These are phyloP conservation scores for Canis aureus DNA, from an alignment of 2,113 vertebrate genomes.

Conservation along the genomic window DNA sequence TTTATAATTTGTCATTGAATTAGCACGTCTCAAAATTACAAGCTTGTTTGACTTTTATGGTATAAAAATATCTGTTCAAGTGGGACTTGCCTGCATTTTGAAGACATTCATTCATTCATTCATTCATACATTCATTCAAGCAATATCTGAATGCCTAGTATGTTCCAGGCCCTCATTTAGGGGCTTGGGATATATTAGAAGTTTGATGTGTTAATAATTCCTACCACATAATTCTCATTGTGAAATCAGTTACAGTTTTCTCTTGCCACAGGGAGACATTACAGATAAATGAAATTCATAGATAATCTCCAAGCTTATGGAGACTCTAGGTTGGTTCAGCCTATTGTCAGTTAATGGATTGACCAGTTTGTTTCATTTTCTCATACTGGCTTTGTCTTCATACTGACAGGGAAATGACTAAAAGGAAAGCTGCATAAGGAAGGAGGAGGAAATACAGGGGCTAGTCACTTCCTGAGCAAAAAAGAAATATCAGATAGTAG, in stretches of 20 bases:
- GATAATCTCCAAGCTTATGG: neutral
- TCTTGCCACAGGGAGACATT: neutral
- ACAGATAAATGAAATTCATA: constrained; percentile 53
- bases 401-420: neutral
- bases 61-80: neutral
- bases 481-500: neutral
- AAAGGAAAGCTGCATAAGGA: neutral
- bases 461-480: constrained; percentile 13
- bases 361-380: constrained; percentile 30
- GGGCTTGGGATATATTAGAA: neutral
- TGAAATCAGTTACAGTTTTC: constrained; percentile 34
- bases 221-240: constrained; percentile 34
- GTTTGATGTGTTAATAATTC: constrained; percentile 40
- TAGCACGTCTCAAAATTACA: constrained; percentile 15
- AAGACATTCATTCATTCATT: neutral
- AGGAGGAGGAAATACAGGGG: neutral
- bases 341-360: constrained; percentile 16
- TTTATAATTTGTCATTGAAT: constrained; percentile 38
- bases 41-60: constrained; percentile 5
- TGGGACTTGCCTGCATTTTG: neutral
- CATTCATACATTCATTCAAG: neutral
- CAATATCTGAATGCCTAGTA: constrained; percentile 43
- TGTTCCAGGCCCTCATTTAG: neutral
- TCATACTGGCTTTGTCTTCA: neutral
- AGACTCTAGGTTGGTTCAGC: neutral